Base-by-base conservation (phyloP, 2,113 vertebrate species). In the Malurus cyaneus region DNA sequence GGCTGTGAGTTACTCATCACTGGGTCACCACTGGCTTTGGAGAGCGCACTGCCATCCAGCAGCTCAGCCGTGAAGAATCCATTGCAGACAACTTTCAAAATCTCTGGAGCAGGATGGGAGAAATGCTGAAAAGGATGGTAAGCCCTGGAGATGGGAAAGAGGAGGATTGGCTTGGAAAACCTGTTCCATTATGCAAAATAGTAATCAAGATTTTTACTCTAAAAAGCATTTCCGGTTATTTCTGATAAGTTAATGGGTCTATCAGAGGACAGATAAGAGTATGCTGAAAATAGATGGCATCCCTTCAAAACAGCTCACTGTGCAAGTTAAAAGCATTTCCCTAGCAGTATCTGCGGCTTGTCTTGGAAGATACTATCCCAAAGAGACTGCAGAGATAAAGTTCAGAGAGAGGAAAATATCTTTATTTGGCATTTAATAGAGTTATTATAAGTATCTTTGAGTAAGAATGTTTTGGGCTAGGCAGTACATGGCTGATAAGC, bases 371-470 rank as follows among this genome's bases (percentile, higher is more conserved):
- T 46, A 39, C 36, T 80, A 15, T 92, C 54, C 91, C 80, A 69
- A 47, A 80, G 80, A 77, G 76, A 77, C 76, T 32, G 39, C 28
- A 92, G 71, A 90, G 76, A 90, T 60, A 88, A 90, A 94, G 83
- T 80, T 88, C 76, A 88, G 59, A 46, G 34, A 71, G 59, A 80
- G 67, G 31, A 94, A 94, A 80, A 86, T 70, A 53, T 39, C 86
- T 93, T 67, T 90, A 86, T 90, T 49, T 91, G 53, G 46, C n/a
- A 73, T 86, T 88, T 86, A 72, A 65, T 69, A 44, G 81, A 77
- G 67, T 69, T 53, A 42, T 2, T 67, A 0, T 34, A 78, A 84
- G 32, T 53, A 47, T 69, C 11, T 86, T 73, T 69, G 50, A 86
- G 44, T 31, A 74, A 90, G 71, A 56, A 64, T 65, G 17, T 36